Evolutionary conservation across 2,797 vertebrate genomes (phyloP), one percentile per base, ranked within the genome.

Genomic region (Syngnathus rostellatus): DNA sequence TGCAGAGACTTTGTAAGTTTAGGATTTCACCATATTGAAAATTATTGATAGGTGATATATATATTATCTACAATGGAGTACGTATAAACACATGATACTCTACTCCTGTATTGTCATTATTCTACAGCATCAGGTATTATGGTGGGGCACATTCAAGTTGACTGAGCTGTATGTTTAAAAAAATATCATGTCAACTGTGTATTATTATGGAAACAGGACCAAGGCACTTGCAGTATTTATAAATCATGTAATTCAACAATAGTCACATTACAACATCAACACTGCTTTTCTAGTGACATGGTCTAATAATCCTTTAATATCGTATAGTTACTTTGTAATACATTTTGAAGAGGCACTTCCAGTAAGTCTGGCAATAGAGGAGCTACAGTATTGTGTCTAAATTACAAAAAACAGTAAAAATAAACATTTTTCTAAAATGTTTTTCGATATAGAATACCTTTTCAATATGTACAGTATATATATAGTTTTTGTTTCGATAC

Each of bases 391-490:
- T 93, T 91, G 92, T 95, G 91, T 94, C 93, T 95, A 94, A 92
- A 92, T 94, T 95, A 94, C 91, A 96, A 96, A 96, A 96, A 95
- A 94, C 90, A 92, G 92, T 94, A 95, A 95, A 97, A 97, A 96
- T 97, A 97, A 96, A 97, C 95, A 95, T 92, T 90, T 92, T 92
- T 92, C 93, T 90, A 93, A 94, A 94, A 94, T 89, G 89, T 92
- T 90, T 86, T 87, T 92, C 78, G 63, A 88, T 81, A 78, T 86
- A 81, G 81, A 87, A 88, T 87, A 88, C 67, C 50, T 88, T 50
- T 83, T 82, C 71, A 86, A 87, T 89, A 93, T 96, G 91, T 95
- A 96, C 92, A 95, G 91, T 89, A 91, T 92, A 89, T 93, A 58
- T 58, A 11, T 23, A 43, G 11, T 59, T 4, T 25, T 14, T 38